These are phyloP conservation scores for Lepus oiostolus DNA, from an alignment of 2,797 vertebrate genomes.

Conservation along the genomic window DNA sequence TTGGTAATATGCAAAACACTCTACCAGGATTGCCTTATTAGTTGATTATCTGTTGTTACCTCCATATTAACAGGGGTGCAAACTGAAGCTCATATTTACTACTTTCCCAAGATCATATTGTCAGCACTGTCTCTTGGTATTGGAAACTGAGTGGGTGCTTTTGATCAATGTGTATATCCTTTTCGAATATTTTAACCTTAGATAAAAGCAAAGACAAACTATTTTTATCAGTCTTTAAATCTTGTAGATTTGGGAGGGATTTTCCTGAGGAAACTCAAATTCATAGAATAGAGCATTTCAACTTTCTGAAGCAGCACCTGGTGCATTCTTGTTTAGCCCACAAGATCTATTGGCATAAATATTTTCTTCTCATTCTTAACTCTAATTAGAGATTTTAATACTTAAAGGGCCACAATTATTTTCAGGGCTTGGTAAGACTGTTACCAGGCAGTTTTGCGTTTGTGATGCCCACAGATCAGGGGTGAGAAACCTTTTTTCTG, in stretches of 20 bases:
- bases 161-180: neutral
- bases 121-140: neutral
- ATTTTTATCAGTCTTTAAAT: neutral
- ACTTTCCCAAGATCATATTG: neutral
- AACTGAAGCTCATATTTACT: neutral
- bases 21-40: neutral
- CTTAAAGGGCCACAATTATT: neutral
- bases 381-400: conserved; percentile 16
- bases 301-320: neutral
- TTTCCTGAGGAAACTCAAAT: neutral
- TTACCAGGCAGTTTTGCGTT: neutral
- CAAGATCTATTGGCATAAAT: neutral
- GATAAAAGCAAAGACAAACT: neutral
- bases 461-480: neutral
- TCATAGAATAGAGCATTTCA: neutral
- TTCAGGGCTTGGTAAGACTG: neutral
- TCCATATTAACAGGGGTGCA: neutral
- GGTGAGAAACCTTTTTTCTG: too few species aligned
- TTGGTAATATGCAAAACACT: neutral
- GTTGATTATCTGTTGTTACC: neutral
- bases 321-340: neutral
- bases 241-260: neutral
- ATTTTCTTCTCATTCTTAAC: neutral
- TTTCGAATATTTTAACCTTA: neutral
- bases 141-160: neutral